These are phyloP conservation scores for Anticlea derivata DNA, from an alignment of 2,888 invertebrate species.

Conservation along the genomic window DNA sequence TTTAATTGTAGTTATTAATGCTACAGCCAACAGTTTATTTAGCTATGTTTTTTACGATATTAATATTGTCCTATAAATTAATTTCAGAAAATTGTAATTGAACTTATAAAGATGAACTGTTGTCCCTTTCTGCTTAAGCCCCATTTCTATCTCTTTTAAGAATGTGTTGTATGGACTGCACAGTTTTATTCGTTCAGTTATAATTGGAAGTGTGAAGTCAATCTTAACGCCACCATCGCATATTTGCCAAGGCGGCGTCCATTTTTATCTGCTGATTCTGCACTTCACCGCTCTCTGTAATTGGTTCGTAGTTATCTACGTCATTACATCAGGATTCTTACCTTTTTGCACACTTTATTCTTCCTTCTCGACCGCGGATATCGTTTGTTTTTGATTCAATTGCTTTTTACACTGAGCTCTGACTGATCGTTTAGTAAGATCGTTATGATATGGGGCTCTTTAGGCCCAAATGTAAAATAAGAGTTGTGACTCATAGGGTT, in stretches of 20 bases:
- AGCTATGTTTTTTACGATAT: too few species aligned
- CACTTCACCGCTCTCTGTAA: constrained; percentile 74
- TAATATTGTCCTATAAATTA: too few species aligned
- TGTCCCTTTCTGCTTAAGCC: too few species aligned
- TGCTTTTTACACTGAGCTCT: constrained; percentile 58
- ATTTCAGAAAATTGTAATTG: too few species aligned
- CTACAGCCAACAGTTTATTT: too few species aligned
- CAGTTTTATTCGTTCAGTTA: neutral
- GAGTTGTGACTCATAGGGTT: neutral
- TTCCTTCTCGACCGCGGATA: constrained; percentile 67
- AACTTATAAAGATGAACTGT: too few species aligned
- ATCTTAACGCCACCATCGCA: constrained; percentile 54
- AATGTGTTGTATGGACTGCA: neutral
- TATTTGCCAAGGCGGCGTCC: constrained; percentile 67
- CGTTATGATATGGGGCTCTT: neutral
- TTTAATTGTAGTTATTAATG: too few species aligned
- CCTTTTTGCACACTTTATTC: constrained; percentile 71
- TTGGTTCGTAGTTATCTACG: constrained; percentile 80
- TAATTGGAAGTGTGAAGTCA: constrained; percentile 17
- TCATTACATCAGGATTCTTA: constrained; percentile 80
- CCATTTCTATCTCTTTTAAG: neutral
- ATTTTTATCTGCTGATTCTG: constrained; percentile 79
- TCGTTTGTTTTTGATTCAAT: constrained; percentile 81
- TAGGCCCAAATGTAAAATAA: neutral
- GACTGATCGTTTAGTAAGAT: constrained; percentile 19